phyloP scores from a whole-genome alignment of 2,797 vertebrate species.

The Thripadectes ignobilis region DNA sequence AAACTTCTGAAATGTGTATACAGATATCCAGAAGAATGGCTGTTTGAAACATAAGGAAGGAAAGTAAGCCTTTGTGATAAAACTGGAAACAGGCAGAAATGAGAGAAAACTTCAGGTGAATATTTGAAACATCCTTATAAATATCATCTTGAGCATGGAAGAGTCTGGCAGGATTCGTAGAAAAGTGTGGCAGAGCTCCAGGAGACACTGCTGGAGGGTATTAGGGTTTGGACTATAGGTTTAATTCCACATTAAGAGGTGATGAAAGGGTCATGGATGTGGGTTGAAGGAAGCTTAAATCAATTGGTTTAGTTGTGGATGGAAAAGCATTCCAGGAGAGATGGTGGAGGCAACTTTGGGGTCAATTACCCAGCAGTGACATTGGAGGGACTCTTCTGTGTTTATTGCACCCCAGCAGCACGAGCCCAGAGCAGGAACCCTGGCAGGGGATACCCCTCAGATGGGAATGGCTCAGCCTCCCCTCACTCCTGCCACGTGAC shows the following conservation, averaged over 20 bases:
- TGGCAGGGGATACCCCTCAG: neutral
- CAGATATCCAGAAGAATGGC: neutral
- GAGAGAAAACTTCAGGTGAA: neutral
- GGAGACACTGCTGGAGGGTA: neutral
- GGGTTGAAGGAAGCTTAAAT: neutral
- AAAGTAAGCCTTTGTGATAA: neutral
- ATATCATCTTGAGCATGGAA: neutral
- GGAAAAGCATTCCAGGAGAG: neutral
- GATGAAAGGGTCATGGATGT: neutral
- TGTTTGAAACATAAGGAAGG: neutral
- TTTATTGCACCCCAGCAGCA: neutral
- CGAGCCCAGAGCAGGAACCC: fast-evolving
- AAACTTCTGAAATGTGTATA: neutral
- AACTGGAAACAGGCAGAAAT: neutral
- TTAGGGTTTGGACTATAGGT: neutral
- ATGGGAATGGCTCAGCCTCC: neutral
- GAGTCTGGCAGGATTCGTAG: neutral
- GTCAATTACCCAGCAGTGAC: neutral
- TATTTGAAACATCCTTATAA: neutral
- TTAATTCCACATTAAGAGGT: neutral
- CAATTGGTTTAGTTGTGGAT: neutral
- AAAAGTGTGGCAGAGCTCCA: neutral
- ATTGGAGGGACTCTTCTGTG: fast-evolving
- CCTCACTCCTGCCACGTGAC: fast-evolving
- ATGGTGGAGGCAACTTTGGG: neutral